Percentiles rank a stretch among this genome's conserved stretches.
phyloP scores from a whole-genome alignment of 2,888 invertebrate genomes.

The Tachystola acroxantha region DNA sequence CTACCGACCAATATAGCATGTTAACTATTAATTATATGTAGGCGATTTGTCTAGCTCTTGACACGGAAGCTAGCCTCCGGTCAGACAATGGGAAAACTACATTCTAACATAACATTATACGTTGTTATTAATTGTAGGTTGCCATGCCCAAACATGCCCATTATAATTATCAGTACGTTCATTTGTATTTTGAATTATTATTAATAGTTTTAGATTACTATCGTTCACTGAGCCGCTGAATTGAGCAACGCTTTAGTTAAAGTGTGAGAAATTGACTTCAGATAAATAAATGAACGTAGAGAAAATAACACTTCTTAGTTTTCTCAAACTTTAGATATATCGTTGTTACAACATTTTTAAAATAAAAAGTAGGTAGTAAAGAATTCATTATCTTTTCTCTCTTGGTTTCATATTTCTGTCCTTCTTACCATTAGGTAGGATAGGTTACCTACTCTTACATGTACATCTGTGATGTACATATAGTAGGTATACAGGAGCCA shows the following conservation, averaged over 20 bases:
- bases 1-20: slow-evolving; percentile 5
- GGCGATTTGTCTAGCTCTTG: slow-evolving; percentile 29
- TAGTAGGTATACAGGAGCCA: no score
- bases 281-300: no score
- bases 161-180: not conserved
- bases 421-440: no score
- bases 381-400: no score
- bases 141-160: slow-evolving; percentile 1
- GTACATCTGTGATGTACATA: no score
- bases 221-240: not conserved
- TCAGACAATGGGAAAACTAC: slow-evolving; percentile 20
- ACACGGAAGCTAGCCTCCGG: slow-evolving; percentile 24
- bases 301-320: no score
- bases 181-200: not conserved
- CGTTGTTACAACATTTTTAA: no score
- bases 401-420: no score
- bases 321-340: no score
- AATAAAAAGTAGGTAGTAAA: no score
- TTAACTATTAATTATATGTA: slow-evolving; percentile 15
- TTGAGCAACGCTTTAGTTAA: not conserved
- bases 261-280: not conserved
- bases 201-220: not conserved
- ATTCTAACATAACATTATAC: slow-evolving; percentile 2
- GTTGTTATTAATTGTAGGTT: slow-evolving; percentile 4
- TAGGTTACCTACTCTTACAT: no score